A percentile compares a stretch with the other conserved stretches of the same genome.
phyloP scores from a whole-genome alignment of 2,113 vertebrate genomes.

The Aix galericulata region DNA sequence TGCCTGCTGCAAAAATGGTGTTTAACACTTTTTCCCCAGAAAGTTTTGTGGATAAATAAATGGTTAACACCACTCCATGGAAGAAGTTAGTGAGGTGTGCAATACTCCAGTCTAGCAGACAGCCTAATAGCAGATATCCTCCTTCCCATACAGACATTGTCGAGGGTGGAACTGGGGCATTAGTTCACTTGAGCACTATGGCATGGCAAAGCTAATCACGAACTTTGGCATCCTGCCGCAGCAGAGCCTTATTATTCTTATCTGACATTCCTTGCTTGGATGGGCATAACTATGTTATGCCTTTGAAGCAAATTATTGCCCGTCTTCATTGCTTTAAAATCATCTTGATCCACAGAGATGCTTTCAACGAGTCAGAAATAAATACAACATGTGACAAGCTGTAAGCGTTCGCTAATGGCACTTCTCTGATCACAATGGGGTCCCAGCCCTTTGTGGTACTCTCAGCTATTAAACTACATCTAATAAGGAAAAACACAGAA shows the following conservation, averaged over 20 bases:
- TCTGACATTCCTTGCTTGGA: neutral
- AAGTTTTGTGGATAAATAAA: neutral
- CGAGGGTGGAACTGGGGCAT: too few relatives aligned
- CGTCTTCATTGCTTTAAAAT: neutral
- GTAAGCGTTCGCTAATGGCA: neutral
- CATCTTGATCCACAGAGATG: neutral
- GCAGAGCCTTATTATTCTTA: neutral
- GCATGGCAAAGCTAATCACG: neutral
- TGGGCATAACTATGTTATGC: neutral
- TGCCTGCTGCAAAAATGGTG: neutral
- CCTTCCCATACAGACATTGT: neutral
- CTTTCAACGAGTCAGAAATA: neutral
- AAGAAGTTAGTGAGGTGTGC: neutral
- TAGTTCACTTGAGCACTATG: neutral
- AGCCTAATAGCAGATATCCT: neutral
- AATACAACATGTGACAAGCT: neutral
- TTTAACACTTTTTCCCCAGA: neutral
- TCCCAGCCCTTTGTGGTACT: neutral
- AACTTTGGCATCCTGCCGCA: neutral
- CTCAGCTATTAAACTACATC: neutral
- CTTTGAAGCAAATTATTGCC: neutral
- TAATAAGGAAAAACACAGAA: neutral
- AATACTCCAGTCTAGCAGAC: neutral
- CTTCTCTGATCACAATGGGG: neutral
- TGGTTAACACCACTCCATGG: neutral